A percentile compares a stretch with the other conserved stretches of the same genome.
Conservation (phyloP, 2,888 invertebrate species). For the Stenotaenia linearis region DNA sequence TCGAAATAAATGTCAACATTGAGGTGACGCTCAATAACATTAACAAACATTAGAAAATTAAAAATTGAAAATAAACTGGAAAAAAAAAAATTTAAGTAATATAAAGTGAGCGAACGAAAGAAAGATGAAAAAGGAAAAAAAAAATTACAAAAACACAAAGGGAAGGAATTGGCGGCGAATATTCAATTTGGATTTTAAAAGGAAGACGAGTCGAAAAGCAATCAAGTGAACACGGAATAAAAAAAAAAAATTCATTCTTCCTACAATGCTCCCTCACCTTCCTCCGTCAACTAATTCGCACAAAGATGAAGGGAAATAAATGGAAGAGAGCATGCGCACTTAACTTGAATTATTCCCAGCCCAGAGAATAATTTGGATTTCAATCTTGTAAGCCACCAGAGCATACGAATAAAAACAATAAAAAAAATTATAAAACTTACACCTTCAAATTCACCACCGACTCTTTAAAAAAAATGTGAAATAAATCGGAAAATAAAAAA, state of each 20-base stretch:
- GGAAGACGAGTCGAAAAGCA: constrained; percentile 26
- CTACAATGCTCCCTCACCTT: neutral
- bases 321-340: constrained; percentile 7
- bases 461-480: neutral
- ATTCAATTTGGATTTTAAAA: constrained; percentile 26
- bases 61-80: neutral
- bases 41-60: neutral
- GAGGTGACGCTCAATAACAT: neutral
- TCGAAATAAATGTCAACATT: neutral
- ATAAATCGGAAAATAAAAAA: neutral
- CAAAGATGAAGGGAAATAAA: constrained; percentile 21
- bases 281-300: constrained; percentile 21
- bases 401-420: neutral
- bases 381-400: neutral
- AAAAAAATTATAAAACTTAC: neutral
- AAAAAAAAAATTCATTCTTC: constrained; percentile 17
- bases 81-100: neutral
- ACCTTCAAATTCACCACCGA: neutral
- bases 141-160: neutral
- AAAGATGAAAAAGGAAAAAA: neutral
- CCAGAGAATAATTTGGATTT: constrained; percentile 21
- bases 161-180: constrained; percentile 16
- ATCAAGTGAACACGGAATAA: constrained; percentile 1
- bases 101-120: neutral
- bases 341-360: constrained; percentile 18